Conservation (phyloP, 2,113 vertebrate species). For the Anthoscopus minutus region DNA sequence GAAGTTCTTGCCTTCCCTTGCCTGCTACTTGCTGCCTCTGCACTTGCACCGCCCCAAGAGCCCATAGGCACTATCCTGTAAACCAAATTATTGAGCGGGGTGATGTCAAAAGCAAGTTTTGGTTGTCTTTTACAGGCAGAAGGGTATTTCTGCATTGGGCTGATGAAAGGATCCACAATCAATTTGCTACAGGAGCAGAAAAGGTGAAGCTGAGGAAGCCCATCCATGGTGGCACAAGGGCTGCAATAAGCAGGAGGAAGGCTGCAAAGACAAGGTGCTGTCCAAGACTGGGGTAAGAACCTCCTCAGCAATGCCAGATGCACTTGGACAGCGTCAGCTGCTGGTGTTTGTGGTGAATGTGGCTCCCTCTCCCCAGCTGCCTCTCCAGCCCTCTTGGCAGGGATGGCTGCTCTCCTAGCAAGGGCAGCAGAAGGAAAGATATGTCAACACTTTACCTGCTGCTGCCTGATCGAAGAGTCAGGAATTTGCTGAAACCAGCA, state of each 20-base stretch:
- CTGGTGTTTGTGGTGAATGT: neutral
- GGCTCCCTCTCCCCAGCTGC: neutral
- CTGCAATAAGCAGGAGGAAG: neutral
- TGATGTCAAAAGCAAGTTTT: neutral
- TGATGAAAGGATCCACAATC: neutral
- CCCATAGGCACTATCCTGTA: neutral
- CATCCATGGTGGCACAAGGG: neutral
- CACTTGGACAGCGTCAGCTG: accelerated
- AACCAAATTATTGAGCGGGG: neutral
- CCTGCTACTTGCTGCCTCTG: conserved; percentile 8
- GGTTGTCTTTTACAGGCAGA: neutral
- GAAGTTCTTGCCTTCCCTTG: neutral
- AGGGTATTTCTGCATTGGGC: neutral
- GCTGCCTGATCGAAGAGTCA: neutral
- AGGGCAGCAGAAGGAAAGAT: neutral
- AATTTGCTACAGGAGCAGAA: neutral
- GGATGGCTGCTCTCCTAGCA: neutral
- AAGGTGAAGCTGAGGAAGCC: neutral
- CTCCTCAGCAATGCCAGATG: neutral
- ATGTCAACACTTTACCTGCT: neutral
- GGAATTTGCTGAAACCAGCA: neutral
- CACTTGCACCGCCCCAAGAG: neutral
- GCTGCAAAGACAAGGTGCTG: neutral
- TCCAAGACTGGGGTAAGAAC: neutral
- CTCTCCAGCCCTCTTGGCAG: neutral